phyloP scores from a whole-genome alignment of 1,140 invertebrate genomes.

The Cheumatopsyche charites region DNA sequence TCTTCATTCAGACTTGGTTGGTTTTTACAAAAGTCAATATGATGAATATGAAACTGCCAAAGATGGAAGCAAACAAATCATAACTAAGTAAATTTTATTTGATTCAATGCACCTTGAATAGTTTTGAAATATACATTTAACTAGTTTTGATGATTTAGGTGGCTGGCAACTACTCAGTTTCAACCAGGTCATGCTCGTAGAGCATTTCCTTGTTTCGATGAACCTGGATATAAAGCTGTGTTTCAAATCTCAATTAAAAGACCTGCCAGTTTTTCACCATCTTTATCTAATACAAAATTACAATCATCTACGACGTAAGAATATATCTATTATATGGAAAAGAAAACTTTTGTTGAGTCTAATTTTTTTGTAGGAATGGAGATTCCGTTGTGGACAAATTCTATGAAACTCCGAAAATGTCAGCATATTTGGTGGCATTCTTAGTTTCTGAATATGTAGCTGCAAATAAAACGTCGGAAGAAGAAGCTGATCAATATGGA shows the following conservation, averaged over 20 bases:
- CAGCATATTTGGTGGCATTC: conserved; percentile 78
- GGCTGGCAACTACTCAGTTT: conserved; percentile 71
- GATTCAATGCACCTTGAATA: neutral
- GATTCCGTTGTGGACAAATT: conserved; percentile 54
- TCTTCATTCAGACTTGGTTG: conserved; percentile 60
- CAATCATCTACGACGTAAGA: too few relatives aligned
- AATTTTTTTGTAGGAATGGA: neutral
- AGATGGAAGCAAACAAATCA: too few relatives aligned
- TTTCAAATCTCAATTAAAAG: conserved; percentile 64
- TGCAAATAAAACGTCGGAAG: conserved; percentile 18
- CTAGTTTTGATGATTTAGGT: conserved; percentile 53
- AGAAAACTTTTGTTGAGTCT: neutral
- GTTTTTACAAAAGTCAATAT: conserved; percentile 65
- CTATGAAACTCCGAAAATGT: conserved; percentile 73
- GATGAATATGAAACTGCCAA: conserved; percentile 50
- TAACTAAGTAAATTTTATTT: conserved; percentile 45
- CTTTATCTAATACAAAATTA: conserved; percentile 51
- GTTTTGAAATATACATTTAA: neutral
- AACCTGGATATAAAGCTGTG: conserved; percentile 73
- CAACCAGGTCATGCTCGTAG: conserved; percentile 72
- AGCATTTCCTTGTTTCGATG: conserved; percentile 82
- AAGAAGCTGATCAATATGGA: conserved; percentile 52
- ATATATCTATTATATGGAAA: too few relatives aligned
- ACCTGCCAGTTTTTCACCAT: conserved; percentile 50
- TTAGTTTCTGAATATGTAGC: conserved; percentile 73